Evolutionary conservation across 2,797 vertebrate species (phyloP).

Genomic region (Macropodus opercularis): DNA sequence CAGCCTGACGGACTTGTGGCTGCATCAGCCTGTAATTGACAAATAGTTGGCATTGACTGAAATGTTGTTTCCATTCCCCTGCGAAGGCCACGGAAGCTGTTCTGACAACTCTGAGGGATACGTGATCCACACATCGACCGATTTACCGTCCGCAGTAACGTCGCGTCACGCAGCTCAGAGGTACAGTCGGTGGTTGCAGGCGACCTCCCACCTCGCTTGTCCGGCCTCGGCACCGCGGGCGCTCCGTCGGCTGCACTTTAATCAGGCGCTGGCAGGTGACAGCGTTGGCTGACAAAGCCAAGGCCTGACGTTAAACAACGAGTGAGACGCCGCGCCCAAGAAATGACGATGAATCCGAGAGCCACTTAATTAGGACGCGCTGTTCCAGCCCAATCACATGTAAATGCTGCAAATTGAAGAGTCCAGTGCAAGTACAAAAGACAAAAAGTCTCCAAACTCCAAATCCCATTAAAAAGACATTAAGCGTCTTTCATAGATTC

Average conservation of each 20-base stretch:
- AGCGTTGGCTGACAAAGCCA: conserved; percentile 8
- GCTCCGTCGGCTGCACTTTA: conserved; percentile 2
- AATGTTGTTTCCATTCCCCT: neutral
- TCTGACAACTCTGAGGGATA: too few relatives aligned
- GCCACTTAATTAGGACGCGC: conserved; percentile 64
- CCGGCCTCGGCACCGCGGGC: too few relatives aligned
- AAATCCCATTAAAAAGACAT: conserved; percentile 77
- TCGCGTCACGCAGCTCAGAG: too few relatives aligned
- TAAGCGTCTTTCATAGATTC: conserved; percentile 69
- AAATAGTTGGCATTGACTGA: neutral
- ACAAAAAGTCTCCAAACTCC: conserved; percentile 64
- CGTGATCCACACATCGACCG: neutral
- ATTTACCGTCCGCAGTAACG: neutral
- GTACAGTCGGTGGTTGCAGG: too few relatives aligned
- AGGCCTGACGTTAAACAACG: conserved; percentile 35
- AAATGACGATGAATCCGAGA: conserved; percentile 38
- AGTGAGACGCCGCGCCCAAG: conserved; percentile 2
- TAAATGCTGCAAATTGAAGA: conserved; percentile 54
- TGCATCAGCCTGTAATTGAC: too few relatives aligned
- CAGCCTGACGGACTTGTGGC: too few relatives aligned
- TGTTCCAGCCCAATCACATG: conserved; percentile 61
- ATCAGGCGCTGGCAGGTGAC: conserved; percentile 25
- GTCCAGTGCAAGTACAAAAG: conserved; percentile 63
- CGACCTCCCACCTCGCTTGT: too few relatives aligned
- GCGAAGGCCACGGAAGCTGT: neutral